phyloP scores from a whole-genome alignment of 2,113 vertebrate genomes.

The Prionailurus viverrinus region DNA sequence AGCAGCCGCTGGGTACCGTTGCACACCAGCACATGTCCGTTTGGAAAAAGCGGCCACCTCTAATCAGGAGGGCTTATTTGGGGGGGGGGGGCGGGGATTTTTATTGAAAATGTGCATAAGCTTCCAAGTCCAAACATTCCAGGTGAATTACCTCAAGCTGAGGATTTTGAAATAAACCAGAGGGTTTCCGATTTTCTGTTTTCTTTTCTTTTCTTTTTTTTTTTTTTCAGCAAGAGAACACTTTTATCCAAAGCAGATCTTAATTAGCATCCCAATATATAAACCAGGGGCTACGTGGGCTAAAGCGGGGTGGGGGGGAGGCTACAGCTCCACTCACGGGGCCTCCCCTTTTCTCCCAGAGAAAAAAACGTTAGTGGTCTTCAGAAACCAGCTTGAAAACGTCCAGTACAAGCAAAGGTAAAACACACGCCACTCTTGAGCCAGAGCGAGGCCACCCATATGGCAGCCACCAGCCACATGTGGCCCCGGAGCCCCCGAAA shows the following conservation, averaged over 20 bases:
- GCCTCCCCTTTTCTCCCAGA: neutral
- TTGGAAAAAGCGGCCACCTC: neutral
- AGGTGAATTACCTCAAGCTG: slow-evolving; percentile 34
- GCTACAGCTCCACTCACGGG: too few relatives aligned
- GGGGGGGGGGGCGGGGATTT: neutral
- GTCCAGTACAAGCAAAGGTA: rapidly evolving
- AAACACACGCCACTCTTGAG: too few relatives aligned
- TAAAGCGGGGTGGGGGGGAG: neutral
- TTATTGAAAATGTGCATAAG: neutral
- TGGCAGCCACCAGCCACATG: neutral
- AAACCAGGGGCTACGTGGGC: neutral
- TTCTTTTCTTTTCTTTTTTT: neutral
- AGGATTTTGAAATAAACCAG: slow-evolving; percentile 59
- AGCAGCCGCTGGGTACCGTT: rapidly evolving
- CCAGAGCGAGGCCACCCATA: rapidly evolving
- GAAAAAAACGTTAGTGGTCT: neutral
- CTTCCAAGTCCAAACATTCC: slow-evolving; percentile 45
- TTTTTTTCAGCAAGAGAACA: neutral
- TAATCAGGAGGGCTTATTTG: neutral
- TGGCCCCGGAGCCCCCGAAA: neutral
- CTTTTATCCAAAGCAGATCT: neutral
- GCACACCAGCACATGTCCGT: rapidly evolving
- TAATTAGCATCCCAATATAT: neutral
- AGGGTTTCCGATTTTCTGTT: neutral
- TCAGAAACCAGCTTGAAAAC: neutral